Evolutionary conservation across 1,140 invertebrate species (phyloP), one percentile per base, ranked within the genome.

Genomic region (Papilio xuthus): DNA sequence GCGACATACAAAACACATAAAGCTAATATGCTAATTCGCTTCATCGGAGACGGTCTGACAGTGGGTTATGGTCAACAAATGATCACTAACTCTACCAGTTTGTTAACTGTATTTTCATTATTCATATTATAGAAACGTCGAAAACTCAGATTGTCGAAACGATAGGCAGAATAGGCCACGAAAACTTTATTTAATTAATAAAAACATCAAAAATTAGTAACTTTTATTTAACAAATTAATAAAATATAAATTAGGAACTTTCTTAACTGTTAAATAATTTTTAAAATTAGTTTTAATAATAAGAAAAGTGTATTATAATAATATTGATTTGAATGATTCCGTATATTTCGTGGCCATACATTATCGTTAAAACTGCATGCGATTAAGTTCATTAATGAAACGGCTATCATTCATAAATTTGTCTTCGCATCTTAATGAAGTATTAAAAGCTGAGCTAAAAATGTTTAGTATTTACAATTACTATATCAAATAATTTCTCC

Each of bases 21-120:
- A 80, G 77, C 79, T 73, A 78, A 80, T 81, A 85, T 85, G 84
- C 84, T 85, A 85, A 85, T 82, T 78, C 76, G 74, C 75, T 79
- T 75, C 79, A 85, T 81, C 77, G 70, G 69, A 78, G 79, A 82
- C 74, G 79, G 44, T 77, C 53, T 56, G 23, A 67, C 60, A 67
- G 60, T 67, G 60, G 23, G 26, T 67, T 67, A 67, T 67, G 60
- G 60, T 67, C 71, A 44, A 72, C 70, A 73, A 73, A 73, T 73
- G 71, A 73, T 73, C 41, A 50, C 71, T 50, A 73, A 47, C 71
- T 73, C 71, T 50, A 73, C 71, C 71, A 26, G 42, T 73, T 73
- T 73, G 20, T 73, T 73, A 73, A 73, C 71, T 73, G 71, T 73
- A 73, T 28, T 73, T 50, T 47, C 71, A 26, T 50, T 73, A 73